Base-by-base conservation (phyloP, 2,888 invertebrate species). In the Thereva nobilitata region DNA sequence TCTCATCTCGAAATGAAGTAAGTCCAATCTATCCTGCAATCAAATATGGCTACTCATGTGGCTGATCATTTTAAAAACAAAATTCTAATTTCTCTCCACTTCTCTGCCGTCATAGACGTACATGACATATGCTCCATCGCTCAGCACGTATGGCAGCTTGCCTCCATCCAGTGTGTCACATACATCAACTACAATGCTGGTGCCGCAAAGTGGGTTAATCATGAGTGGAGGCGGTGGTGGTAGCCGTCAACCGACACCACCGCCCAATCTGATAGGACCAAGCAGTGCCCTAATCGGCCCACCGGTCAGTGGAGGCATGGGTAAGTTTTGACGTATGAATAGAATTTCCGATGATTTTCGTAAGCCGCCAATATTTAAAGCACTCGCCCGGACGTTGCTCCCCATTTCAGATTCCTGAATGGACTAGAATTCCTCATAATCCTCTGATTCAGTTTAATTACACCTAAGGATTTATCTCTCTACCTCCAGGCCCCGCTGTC, bases 1-100 rank as follows among this genome's bases (percentile, higher is more conserved):
- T 79, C 41, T 76, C 78, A 9, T 76, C 78, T 5, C 72, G 80
- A 59, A 79, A 77, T 67, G 80, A 80, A 76, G 80, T 80, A 75
- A 76, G 74, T 74, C 9, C 4, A 44, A 44, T 55, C 12, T 10
- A 34, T 56, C 45, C 23, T n/a, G 5, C 9, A 4, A 12, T 10
- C 10, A 53, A 9, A 42, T 10, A 57, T 23, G 41, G 37, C 52
- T 52, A 10, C 12, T 35, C 6, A 2, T 6, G 7, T 6, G 52
- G 49, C 23, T n/a, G 23, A 53, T 8, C 7, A 3, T 23, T 23
- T 3, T 3, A 34, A 6, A 34, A 8, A 34, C 5, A 5, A 38
- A 45, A 59, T 38, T 49, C 35, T 47, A 59, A 59, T 59, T n/a
- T 49, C 4, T 37, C 4, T 37, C 35, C n/a, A 37, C 12, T 10